A percentile compares a stretch with the other conserved stretches of the same genome.
These are phyloP conservation scores for Parapsyche elsis DNA, from an alignment of 1,140 invertebrate species.

Conservation along the genomic window DNA sequence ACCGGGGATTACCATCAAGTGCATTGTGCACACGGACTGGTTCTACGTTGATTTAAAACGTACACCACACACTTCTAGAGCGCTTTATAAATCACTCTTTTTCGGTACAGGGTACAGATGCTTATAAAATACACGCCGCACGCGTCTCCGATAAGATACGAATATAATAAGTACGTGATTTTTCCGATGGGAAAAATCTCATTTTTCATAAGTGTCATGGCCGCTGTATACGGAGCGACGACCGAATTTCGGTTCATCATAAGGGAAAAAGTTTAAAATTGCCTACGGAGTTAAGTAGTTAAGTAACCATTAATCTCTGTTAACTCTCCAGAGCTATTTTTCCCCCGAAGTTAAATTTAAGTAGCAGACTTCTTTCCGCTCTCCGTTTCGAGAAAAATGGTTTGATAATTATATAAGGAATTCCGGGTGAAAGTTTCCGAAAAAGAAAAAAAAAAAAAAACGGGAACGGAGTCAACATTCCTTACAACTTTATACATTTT, in stretches of 20 bases:
- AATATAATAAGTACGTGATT: background rate
- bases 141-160: too few species aligned
- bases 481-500: too few species aligned
- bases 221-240: constrained; percentile 2
- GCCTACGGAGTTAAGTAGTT: constrained; percentile 33
- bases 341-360: constrained; percentile 40
- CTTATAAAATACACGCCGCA: too few species aligned
- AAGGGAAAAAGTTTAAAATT: constrained; percentile 30
- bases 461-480: too few species aligned
- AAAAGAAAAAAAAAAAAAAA: background rate
- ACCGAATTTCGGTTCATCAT: background rate
- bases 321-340: constrained; percentile 40
- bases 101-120: too few species aligned
- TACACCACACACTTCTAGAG: background rate
- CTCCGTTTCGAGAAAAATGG: background rate
- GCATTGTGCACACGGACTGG: constrained; percentile 38
- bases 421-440: background rate
- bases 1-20: constrained; percentile 40
- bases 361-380: background rate
- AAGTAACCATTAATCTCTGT: constrained; percentile 44
- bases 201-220: background rate
- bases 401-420: constrained; percentile 20
- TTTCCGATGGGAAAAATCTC: background rate
- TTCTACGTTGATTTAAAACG: constrained; percentile 11
- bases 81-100: background rate